Percentiles rank a stretch among this genome's conserved stretches.
These are phyloP conservation scores for Mastacembelus armatus DNA, from an alignment of 2,797 vertebrate species.

Conservation along the genomic window DNA sequence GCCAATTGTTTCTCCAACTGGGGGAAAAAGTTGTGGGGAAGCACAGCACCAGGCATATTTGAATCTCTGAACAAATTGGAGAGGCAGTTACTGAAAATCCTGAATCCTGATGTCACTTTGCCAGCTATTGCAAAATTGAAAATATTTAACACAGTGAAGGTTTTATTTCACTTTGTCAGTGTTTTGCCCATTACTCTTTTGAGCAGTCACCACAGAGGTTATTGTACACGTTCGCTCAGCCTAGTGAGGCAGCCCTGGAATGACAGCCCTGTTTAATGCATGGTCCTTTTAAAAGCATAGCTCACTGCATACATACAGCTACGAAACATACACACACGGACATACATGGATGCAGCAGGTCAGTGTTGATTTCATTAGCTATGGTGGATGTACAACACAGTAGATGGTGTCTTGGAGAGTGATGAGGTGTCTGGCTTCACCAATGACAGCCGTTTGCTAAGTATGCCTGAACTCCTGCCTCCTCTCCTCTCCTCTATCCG, in stretches of 20 bases:
- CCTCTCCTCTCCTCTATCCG: slow-evolving; percentile 18
- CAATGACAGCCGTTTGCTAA: slow-evolving; percentile 63
- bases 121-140: slow-evolving; percentile 9
- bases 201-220: slow-evolving; percentile 47
- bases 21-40: too few species aligned
- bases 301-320: slow-evolving; percentile 15
- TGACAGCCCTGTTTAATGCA: slow-evolving; percentile 50
- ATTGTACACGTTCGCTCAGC: slow-evolving; percentile 58
- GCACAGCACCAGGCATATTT: too few species aligned
- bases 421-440: slow-evolving; percentile 61
- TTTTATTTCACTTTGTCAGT: slow-evolving; percentile 35
- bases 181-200: slow-evolving; percentile 32
- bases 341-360: slow-evolving; percentile 6
- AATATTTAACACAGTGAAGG: slow-evolving; percentile 14
- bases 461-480: slow-evolving; percentile 69
- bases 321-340: background rate
- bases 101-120: too few species aligned
- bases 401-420: slow-evolving; percentile 44
- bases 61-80: too few species aligned
- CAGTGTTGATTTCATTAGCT: slow-evolving; percentile 60
- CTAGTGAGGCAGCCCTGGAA: slow-evolving; percentile 56
- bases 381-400: slow-evolving; percentile 37
- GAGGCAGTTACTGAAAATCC: too few species aligned
- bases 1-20: background rate
- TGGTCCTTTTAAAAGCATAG: slow-evolving; percentile 35